phyloP scores from a whole-genome alignment of 2,797 vertebrate genomes.

The Pipistrellus pygmaeus region DNA sequence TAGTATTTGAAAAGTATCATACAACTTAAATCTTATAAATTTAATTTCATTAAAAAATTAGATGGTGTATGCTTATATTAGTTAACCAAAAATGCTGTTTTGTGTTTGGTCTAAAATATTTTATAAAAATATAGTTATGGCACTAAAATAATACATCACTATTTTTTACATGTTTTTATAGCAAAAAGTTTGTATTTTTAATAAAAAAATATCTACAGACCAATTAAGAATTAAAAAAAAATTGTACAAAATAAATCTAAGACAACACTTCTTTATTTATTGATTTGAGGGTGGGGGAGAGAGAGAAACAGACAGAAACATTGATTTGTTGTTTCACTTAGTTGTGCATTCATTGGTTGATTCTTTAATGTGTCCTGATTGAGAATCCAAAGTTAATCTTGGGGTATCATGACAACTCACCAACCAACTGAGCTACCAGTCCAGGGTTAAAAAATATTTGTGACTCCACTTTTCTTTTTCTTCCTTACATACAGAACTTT shows the following conservation, averaged over 20 bases:
- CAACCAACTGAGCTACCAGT: not conserved
- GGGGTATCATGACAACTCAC: not conserved
- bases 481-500: slow-evolving; percentile 89
- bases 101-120: not conserved
- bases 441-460: slow-evolving; percentile 82
- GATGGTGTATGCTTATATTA: not conserved
- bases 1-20: slow-evolving; percentile 49
- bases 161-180: slow-evolving; percentile 21
- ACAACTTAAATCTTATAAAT: slow-evolving; percentile 56
- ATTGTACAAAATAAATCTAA: slow-evolving; percentile 78
- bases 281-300: not conserved
- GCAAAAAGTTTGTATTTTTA: slow-evolving; percentile 32
- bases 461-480: slow-evolving; percentile 92
- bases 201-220: slow-evolving; percentile 77
- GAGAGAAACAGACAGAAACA: not conserved
- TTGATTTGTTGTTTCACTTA: not conserved
- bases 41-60: slow-evolving; percentile 60
- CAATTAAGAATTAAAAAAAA: slow-evolving; percentile 81
- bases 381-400: not conserved
- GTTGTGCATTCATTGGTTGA: not conserved
- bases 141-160: slow-evolving; percentile 68
- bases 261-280: slow-evolving; percentile 34
- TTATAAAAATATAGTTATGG: slow-evolving; percentile 56
- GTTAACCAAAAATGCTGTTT: slow-evolving; percentile 11
- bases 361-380: not conserved